These are phyloP conservation scores for Alectura lathami DNA, from an alignment of 2,113 vertebrate genomes.

Conservation along the genomic window DNA sequence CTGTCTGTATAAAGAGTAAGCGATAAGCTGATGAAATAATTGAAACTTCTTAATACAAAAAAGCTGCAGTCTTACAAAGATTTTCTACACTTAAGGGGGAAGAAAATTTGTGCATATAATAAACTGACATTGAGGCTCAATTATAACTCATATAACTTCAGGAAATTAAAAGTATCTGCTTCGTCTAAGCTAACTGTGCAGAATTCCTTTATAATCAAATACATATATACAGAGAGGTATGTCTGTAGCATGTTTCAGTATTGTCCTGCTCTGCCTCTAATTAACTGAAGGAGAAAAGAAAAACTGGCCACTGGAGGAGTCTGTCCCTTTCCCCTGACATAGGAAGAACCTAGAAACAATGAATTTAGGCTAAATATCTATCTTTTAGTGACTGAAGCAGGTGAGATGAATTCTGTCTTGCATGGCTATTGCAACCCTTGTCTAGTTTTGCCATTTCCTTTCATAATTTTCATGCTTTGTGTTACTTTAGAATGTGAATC, in stretches of 20 bases:
- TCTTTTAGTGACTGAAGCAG: background rate
- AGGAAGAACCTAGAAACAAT: background rate
- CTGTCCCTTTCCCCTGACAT: background rate
- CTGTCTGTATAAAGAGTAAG: background rate
- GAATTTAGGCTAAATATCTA: background rate
- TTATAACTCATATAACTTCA: background rate
- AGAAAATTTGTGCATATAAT: background rate
- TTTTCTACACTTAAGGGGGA: background rate
- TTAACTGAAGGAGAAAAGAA: background rate
- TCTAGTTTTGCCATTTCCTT: background rate
- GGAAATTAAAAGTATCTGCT: conserved; percentile 39
- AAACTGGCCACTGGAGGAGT: background rate
- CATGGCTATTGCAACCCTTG: background rate
- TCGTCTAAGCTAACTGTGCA: background rate
- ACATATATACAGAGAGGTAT: background rate
- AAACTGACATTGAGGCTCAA: background rate
- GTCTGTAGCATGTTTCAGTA: background rate
- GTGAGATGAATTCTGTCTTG: background rate
- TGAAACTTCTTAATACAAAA: conserved; percentile 8
- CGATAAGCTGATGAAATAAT: background rate
- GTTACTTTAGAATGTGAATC: background rate
- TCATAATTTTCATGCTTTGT: background rate
- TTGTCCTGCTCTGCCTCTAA: background rate
- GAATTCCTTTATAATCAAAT: conserved; percentile 24
- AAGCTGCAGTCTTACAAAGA: background rate